Percentiles rank a stretch among this genome's conserved stretches.
Evolutionary conservation across 2,113 vertebrate genomes (phyloP).

Genomic region (Psammodynastes pulverulentus): DNA sequence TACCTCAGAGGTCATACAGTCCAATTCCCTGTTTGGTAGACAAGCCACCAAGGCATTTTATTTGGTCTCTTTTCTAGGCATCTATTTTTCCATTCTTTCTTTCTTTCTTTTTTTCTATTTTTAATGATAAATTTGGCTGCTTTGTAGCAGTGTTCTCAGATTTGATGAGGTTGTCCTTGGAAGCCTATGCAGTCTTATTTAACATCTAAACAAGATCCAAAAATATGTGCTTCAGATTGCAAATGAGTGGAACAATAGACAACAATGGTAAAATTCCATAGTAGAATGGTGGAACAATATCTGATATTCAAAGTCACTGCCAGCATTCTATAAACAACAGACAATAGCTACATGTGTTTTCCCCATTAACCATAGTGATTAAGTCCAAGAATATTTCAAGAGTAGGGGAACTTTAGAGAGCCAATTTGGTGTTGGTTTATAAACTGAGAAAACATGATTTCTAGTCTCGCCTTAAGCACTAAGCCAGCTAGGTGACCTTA

Average conservation of each 20-base stretch:
- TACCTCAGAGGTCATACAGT: background rate
- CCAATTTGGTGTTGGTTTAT: background rate
- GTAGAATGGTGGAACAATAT: background rate
- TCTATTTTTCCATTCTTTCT: background rate
- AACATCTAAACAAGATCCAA: background rate
- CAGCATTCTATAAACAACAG: background rate
- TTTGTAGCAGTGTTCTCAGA: background rate
- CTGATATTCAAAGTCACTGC: background rate
- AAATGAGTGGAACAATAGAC: background rate
- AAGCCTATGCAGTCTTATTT: background rate
- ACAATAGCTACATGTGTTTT: background rate
- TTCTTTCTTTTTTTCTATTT: background rate
- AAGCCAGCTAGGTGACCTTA: background rate
- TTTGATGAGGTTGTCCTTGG: background rate
- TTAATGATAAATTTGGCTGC: background rate
- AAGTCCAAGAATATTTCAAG: background rate
- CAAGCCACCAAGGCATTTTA: background rate
- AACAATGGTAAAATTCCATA: background rate
- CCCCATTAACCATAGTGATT: background rate
- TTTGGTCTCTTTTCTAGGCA: background rate
- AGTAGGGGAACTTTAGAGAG: background rate
- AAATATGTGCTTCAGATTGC: background rate
- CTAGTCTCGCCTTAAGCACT: background rate
- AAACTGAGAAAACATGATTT: background rate
- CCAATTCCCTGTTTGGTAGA: background rate